A percentile compares a stretch with the other conserved stretches of the same genome.
Evolutionary conservation across 2,113 vertebrate genomes (phyloP).

Genomic region (Macrotus californicus): DNA sequence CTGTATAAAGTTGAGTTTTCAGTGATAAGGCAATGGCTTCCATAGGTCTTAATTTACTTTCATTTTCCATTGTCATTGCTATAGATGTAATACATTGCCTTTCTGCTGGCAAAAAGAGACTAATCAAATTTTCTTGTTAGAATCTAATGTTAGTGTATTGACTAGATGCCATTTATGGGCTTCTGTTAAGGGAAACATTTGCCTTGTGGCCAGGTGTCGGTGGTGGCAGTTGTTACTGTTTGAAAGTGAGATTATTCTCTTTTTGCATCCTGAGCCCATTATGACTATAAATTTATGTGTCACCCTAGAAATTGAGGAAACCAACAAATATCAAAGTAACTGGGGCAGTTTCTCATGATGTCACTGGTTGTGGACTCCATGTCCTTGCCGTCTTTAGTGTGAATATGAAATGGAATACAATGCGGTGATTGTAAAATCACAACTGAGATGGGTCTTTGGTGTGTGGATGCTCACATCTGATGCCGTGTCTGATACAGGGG

Average conservation of each 20-base stretch:
- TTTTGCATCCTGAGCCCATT: neutral
- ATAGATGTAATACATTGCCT: neutral
- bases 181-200: neutral
- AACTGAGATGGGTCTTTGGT: neutral
- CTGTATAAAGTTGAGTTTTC: neutral
- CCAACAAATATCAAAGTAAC: neutral
- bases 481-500: neutral
- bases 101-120: neutral
- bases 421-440: neutral
- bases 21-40: neutral
- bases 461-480: neutral
- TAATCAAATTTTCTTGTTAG: neutral
- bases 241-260: neutral
- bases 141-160: neutral
- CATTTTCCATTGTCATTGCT: neutral
- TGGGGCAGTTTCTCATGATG: neutral
- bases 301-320: neutral
- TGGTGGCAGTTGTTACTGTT: neutral
- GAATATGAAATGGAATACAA: neutral
- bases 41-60: slow-evolving; percentile 13
- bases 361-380: neutral
- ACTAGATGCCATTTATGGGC: neutral
- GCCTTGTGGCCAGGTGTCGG: neutral
- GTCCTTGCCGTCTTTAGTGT: neutral
- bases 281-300: neutral